Percentiles rank a stretch among this genome's conserved stretches.
phyloP scores from a whole-genome alignment of 35 echinoderm and acorn worm genomes.

The Holothuria glaberrima region DNA sequence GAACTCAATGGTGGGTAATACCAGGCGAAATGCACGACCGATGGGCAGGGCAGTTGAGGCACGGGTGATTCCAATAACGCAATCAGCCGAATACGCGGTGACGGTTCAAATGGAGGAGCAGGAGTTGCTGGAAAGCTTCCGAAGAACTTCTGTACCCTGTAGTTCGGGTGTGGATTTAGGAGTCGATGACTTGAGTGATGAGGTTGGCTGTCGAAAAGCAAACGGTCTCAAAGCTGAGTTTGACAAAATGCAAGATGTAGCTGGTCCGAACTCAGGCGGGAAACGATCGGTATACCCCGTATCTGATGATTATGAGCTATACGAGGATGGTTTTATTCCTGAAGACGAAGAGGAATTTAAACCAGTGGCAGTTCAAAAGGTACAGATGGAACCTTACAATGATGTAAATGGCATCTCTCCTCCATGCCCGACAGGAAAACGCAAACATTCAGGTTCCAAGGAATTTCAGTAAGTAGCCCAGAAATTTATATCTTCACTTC shows the following conservation, averaged over 20 bases:
- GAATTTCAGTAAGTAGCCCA: no score
- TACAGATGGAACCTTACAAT: no score
- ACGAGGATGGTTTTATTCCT: conserved; percentile 13
- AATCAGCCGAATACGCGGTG: neutral
- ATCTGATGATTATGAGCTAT: neutral
- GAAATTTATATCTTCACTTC: no score
- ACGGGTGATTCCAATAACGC: neutral
- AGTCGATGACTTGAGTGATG: neutral
- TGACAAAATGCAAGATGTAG: neutral
- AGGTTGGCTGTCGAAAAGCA: neutral
- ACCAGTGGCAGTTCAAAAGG: no score
- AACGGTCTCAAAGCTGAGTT: no score
- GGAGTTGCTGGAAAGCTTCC: conserved; percentile 3
- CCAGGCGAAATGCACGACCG: neutral
- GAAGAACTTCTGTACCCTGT: neutral
- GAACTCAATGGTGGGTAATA: neutral
- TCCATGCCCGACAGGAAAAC: no score
- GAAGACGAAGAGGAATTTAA: neutral
- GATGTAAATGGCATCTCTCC: no score
- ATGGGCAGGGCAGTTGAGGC: neutral
- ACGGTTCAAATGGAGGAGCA: conserved; percentile 12
- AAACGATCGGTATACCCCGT: neutral
- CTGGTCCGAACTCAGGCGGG: neutral
- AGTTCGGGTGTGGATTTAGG: neutral
- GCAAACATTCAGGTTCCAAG: no score